phyloP scores from a whole-genome alignment of 2,113 vertebrate species.

The Phalacrocorax aristotelis region DNA sequence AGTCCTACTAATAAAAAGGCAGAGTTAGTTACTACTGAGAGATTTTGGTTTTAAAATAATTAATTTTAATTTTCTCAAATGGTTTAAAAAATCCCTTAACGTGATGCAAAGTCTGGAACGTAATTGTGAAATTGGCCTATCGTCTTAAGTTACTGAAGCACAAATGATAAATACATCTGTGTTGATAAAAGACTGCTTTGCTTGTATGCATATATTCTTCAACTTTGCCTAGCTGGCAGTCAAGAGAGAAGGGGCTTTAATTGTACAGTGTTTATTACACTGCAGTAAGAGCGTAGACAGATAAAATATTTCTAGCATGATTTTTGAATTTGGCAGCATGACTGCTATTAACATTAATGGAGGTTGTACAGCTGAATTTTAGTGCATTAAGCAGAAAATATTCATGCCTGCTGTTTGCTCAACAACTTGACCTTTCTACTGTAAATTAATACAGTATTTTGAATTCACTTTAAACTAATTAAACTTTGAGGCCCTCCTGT shows the following conservation, averaged over 20 bases:
- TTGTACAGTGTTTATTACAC: neutral
- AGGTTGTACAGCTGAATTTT: constrained; percentile 48
- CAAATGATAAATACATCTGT: neutral
- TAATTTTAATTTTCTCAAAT: neutral
- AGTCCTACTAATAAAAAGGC: neutral
- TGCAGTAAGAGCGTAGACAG: neutral
- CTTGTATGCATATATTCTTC: neutral
- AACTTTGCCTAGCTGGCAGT: neutral
- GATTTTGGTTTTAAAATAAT: neutral
- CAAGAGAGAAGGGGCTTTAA: neutral
- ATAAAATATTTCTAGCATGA: constrained; percentile 35
- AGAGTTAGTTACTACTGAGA: neutral
- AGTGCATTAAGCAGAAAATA: constrained; percentile 29
- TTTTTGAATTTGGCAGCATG: constrained; percentile 50
- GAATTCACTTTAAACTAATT: constrained; percentile 60
- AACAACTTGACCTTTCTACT: constrained; percentile 53
- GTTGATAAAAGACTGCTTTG: neutral
- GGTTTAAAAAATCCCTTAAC: neutral
- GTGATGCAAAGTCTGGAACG: neutral
- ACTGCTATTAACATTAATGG: constrained; percentile 46
- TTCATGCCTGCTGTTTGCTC: constrained; percentile 34
- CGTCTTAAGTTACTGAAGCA: neutral
- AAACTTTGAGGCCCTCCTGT: constrained; percentile 35
- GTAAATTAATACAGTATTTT: constrained; percentile 71
- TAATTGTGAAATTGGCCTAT: neutral